These are phyloP conservation scores for Epinephelus awoara DNA, from an alignment of 2,797 vertebrate genomes.

Conservation along the genomic window DNA sequence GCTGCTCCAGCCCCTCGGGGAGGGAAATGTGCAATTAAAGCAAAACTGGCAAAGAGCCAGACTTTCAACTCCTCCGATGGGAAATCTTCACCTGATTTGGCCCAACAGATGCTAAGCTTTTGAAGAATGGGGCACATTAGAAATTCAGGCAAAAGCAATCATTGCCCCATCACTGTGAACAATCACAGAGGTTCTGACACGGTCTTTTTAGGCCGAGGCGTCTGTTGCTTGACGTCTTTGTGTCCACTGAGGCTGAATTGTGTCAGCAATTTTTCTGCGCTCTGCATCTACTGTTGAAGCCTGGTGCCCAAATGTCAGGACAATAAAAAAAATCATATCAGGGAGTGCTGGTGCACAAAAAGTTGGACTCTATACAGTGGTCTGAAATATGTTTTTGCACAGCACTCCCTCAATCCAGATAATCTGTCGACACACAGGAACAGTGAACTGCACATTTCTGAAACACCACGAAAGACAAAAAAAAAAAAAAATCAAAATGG, in stretches of 20 bases:
- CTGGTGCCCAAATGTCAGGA: constrained; percentile 9
- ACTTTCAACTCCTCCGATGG: constrained; percentile 32
- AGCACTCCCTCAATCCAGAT: not conserved
- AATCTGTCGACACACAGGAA: too few species aligned
- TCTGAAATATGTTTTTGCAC: not conserved
- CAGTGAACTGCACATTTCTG: not conserved
- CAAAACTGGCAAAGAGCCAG: constrained; percentile 47
- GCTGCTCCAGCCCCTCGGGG: constrained; percentile 42
- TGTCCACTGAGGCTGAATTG: not conserved
- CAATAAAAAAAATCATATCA: not conserved
- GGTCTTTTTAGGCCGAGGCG: not conserved
- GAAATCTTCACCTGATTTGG: constrained; percentile 54
- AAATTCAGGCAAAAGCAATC: constrained; percentile 29
- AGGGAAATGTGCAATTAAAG: constrained; percentile 68
- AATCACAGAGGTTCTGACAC: constrained; percentile 5
- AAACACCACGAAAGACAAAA: not conserved
- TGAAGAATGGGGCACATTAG: constrained; percentile 33
- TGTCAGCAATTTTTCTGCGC: constrained; percentile 12
- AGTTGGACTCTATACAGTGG: not conserved
- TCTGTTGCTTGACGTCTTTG: constrained; percentile 14
- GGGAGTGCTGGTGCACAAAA: not conserved
- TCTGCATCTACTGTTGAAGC: not conserved
- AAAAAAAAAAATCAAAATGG: not conserved
- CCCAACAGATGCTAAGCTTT: constrained; percentile 2
- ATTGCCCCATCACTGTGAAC: constrained; percentile 19